phyloP scores from a whole-genome alignment of 2,888 invertebrate species.

The Melikaiella ostensackeni region DNA sequence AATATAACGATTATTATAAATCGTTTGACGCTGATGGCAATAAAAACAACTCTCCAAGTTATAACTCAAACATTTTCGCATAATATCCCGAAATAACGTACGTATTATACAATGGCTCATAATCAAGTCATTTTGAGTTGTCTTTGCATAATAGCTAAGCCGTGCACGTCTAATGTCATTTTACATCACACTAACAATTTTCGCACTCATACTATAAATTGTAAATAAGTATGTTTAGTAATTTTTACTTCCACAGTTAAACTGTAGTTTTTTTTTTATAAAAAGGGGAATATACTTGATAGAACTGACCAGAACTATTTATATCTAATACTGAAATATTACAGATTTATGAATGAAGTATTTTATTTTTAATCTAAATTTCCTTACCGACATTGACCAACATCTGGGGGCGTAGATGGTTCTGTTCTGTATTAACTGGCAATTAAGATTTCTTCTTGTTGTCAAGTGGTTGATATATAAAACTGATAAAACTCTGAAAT shows the following conservation, averaged over 20 bases:
- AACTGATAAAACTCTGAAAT: no score
- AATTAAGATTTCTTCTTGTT: no score
- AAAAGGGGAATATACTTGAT: neutral
- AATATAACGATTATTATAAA: constrained; percentile 72
- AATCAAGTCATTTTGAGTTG: constrained; percentile 21
- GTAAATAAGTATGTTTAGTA: neutral
- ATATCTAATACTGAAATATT: no score
- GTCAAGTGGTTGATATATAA: no score
- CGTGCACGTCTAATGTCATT: constrained; percentile 23
- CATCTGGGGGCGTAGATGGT: no score
- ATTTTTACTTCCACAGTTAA: neutral
- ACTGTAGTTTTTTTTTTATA: neutral
- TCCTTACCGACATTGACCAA: no score
- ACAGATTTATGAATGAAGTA: no score
- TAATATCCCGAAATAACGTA: constrained; percentile 29
- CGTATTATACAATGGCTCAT: constrained; percentile 15
- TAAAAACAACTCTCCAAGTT: constrained; percentile 72
- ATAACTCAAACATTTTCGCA: constrained; percentile 39
- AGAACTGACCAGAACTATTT: no score
- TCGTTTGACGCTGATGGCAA: constrained; percentile 71
- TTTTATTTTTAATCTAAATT: no score
- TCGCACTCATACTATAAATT: constrained; percentile 11
- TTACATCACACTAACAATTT: constrained; percentile 9
- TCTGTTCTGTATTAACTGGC: no score
- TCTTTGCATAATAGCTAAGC: constrained; percentile 12